Conservation (phyloP, 2,797 vertebrate genomes). For the Acestrorhynchus altus region DNA sequence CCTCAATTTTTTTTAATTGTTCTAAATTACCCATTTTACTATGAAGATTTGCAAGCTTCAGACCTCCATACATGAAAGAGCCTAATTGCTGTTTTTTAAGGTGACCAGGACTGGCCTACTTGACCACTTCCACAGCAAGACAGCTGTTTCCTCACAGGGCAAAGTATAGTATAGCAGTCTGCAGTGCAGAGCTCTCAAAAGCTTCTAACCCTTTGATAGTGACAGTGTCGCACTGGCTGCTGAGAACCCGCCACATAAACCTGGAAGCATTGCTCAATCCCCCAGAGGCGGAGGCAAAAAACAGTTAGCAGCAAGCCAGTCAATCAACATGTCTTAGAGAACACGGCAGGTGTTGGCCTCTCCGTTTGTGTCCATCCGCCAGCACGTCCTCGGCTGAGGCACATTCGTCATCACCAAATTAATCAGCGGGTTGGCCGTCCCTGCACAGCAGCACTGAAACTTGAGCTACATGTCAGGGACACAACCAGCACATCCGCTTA, state of each 20-base stretch:
- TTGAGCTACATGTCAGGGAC: constrained; percentile 71
- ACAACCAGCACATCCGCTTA: constrained; percentile 65
- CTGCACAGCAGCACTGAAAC: constrained; percentile 67
- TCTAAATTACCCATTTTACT: not conserved
- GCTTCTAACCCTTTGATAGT: constrained; percentile 59
- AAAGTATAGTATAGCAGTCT: constrained; percentile 50
- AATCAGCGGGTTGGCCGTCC: constrained; percentile 74
- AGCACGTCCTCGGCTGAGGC: constrained; percentile 79
- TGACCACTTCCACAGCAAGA: constrained; percentile 50
- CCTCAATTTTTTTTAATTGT: not conserved
- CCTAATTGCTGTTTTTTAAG: constrained; percentile 33
- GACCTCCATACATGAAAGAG: constrained; percentile 26
- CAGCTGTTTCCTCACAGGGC: constrained; percentile 69
- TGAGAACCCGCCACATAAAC: constrained; percentile 74
- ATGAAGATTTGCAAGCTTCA: not conserved
- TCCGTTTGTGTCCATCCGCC: constrained; percentile 66
- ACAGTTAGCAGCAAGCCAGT: constrained; percentile 72
- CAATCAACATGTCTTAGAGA: constrained; percentile 77
- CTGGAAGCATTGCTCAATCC: constrained; percentile 75
- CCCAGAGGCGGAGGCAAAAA: constrained; percentile 67
- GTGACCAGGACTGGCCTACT: constrained; percentile 30
- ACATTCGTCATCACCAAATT: constrained; percentile 84
- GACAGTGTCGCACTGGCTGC: constrained; percentile 62
- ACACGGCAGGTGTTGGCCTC: constrained; percentile 78
- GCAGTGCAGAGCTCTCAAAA: constrained; percentile 55